Evolutionary conservation across 2,888 invertebrate genomes (phyloP), one percentile per base, ranked within the genome.

Genomic region (Opisthograptis luteolata): DNA sequence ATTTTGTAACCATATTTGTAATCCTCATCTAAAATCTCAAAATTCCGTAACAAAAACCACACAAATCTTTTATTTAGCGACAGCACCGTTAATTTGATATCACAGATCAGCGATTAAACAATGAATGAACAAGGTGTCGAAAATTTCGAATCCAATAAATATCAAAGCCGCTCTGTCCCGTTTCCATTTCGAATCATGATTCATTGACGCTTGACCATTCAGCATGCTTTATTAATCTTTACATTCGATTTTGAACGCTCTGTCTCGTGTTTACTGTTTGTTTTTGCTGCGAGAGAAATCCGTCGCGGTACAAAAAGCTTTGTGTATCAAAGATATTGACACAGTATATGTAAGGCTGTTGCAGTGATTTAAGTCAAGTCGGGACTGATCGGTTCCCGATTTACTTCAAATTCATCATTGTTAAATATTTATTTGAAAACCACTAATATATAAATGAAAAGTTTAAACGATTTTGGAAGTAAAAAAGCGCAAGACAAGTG

Each of bases 131-230:
- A 47, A 55, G 57, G 60, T 58, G 62, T 59, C 55, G 55, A 61
- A 57, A 57, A 57, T 58, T 45, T 69, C 58, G 62, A 46, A 45
- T 44, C 57, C 65, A 62, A 66, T 58, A 60, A 61, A 60, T 65
- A 64, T 61, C 63, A 61, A 64, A 58, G 36, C 28, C 13, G 30
- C 31, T 39, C 45, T 66, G 69, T 57, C 66, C 74, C 50, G 73
- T 54, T 73, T 64, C 60, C 45, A 52, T 58, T 64, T 41, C 59
- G 42, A 46, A 44, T 45, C 50, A 41, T 27, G 52, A 51, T 34
- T 53, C 36, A 56, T 49, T 42, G n/a, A n/a, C 36, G 49, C 49
- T 51, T 49, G 56, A 52, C 51, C 54, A 47, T 47, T 40, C 27
- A 47, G 35, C 31, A 28, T 36, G 50, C 50, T 17, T 35, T 36